A percentile compares a stretch with the other conserved stretches of the same genome.
Conservation (phyloP, 2,888 invertebrate genomes). For the Microplitis deprimator region DNA sequence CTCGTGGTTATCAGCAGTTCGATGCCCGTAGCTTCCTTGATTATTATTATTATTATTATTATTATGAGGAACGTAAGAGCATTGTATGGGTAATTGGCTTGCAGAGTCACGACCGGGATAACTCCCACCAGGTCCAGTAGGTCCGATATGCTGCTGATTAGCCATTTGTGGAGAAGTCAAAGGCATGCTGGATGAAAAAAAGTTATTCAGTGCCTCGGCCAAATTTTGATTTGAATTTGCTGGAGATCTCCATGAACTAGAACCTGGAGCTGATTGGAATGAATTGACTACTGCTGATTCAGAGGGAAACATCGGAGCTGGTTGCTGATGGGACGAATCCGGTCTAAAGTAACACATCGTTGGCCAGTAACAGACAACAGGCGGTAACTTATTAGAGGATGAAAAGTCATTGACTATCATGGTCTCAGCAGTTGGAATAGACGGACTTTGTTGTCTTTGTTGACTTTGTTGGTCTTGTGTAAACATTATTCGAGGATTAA, state of each 20-base stretch:
- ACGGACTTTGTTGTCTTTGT: background rate
- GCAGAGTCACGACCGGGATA: too few relatives aligned
- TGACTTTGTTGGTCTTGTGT: too few relatives aligned
- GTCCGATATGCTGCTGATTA: too few relatives aligned
- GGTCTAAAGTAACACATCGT: background rate
- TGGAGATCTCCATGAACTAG: background rate
- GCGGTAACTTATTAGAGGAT: background rate
- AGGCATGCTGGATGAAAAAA: background rate
- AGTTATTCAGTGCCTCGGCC: background rate
- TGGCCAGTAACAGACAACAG: background rate
- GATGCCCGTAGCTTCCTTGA: too few relatives aligned
- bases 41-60: too few relatives aligned
- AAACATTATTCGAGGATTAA: too few relatives aligned
- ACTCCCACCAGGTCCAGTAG: too few relatives aligned
- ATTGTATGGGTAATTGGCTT: too few relatives aligned
- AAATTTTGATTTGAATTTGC: background rate
- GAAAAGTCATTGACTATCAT: background rate
- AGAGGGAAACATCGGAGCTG: background rate
- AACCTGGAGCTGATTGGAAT: background rate
- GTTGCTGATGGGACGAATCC: background rate
- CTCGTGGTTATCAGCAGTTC: too few relatives aligned
- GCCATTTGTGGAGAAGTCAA: too few relatives aligned
- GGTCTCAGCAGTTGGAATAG: background rate
- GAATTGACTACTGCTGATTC: background rate
- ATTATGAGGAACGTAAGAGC: too few relatives aligned